These are phyloP conservation scores for Pedicia rivosa DNA, from an alignment of 2,888 invertebrate species.

Conservation along the genomic window DNA sequence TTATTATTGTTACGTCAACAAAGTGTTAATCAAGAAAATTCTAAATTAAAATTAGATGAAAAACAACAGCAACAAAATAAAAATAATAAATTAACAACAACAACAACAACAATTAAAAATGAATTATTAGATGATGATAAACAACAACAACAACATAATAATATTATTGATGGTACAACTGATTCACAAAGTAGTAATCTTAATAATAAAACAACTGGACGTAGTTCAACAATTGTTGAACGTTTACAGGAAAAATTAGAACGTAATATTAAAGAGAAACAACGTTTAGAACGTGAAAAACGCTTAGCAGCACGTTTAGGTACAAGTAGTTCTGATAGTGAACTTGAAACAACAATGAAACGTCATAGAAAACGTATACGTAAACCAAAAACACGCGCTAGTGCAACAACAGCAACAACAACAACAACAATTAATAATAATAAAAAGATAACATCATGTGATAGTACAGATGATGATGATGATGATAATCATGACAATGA, in stretches of 20 bases:
- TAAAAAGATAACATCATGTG: not conserved
- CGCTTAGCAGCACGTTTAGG: conserved; percentile 23
- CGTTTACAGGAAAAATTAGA: conserved; percentile 32
- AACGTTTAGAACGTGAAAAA: conserved; percentile 22
- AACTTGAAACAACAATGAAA: conserved; percentile 19
- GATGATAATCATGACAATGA: too few species aligned
- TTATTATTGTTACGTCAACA: conserved; percentile 12
- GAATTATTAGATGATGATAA: conserved; percentile 24
- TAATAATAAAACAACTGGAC: conserved; percentile 22
- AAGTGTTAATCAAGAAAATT: conserved; percentile 21
- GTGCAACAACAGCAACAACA: conserved; percentile 2
- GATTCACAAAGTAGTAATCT: conserved; percentile 14
- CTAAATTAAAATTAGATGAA: conserved; percentile 29
- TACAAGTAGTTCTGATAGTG: conserved; percentile 34
- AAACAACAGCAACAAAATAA: conserved; percentile 26
- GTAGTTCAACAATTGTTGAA: conserved; percentile 14
- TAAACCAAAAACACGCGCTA: conserved; percentile 12
- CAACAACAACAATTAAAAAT: conserved; percentile 28
- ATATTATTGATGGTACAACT: conserved; percentile 15
- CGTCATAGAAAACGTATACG: conserved; percentile 20
- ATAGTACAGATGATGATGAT: not conserved
- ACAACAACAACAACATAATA: too few species aligned
- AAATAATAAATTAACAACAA: conserved; percentile 29
- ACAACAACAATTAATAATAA: conserved; percentile 1
- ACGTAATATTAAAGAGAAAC: conserved; percentile 31